Conservation (phyloP, 2,797 vertebrate species). For the Channallabes apus region DNA sequence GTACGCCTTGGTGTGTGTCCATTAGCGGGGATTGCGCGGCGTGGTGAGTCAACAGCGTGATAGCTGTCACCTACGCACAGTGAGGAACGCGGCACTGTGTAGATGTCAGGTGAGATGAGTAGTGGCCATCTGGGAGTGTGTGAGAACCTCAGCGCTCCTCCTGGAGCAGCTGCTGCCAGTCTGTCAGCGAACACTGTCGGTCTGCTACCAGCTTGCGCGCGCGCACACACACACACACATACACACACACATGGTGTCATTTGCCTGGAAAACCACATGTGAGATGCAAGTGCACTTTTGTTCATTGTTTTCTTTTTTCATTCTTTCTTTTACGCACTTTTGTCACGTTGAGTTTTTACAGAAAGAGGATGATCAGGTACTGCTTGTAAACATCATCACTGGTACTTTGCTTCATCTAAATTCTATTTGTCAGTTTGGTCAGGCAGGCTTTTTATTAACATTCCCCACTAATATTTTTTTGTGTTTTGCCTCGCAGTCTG, state of each 20-base stretch:
- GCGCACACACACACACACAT: conserved; percentile 39
- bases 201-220: conserved; percentile 59
- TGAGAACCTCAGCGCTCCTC: conserved; percentile 57
- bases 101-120: conserved; percentile 57
- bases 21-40: conserved; percentile 37
- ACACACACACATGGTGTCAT: conserved; percentile 28
- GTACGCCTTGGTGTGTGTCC: conserved; percentile 33
- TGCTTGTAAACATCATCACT: not conserved
- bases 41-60: conserved; percentile 47
- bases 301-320: not conserved
- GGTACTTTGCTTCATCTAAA: not conserved
- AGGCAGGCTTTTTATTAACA: conserved; percentile 52
- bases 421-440: conserved; percentile 29
- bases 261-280: conserved; percentile 13
- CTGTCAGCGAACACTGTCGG: conserved; percentile 67
- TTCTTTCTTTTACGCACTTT: not conserved
- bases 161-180: conserved; percentile 77
- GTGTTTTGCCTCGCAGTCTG: conserved; percentile 32
- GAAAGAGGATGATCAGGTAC: not conserved
- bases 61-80: conserved; percentile 45
- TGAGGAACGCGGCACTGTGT: conserved; percentile 42
- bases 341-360: not conserved
- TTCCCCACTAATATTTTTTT: conserved; percentile 45
- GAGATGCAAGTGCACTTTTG: not conserved
- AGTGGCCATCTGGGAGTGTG: conserved; percentile 55